These are phyloP conservation scores for Babylonia areolata DNA, from an alignment of 1,140 invertebrate genomes.

Conservation along the genomic window DNA sequence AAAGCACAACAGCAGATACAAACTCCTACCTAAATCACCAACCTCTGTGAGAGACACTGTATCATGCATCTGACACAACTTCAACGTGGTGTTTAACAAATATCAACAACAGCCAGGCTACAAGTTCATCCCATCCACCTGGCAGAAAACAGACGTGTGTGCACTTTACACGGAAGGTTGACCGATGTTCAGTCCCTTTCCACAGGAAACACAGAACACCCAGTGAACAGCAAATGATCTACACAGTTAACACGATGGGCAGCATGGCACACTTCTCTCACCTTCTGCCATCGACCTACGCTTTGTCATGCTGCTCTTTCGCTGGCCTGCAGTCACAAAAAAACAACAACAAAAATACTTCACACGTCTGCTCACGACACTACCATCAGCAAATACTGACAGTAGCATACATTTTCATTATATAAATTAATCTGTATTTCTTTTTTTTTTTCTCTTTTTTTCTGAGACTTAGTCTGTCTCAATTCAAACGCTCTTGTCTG, in stretches of 20 bases:
- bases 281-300: slow-evolving; percentile 7
- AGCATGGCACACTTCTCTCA: slow-evolving; percentile 1
- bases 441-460: no score
- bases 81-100: neutral
- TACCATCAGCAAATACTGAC: neutral
- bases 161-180: neutral
- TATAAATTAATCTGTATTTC: no score
- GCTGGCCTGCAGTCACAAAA: slow-evolving; percentile 8
- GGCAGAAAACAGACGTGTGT: neutral
- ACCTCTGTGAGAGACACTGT: neutral
- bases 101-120: neutral
- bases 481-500: no score
- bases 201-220: neutral
- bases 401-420: no score
- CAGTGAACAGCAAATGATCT: neutral
- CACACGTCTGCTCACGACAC: neutral
- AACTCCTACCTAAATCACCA: neutral
- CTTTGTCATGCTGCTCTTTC: slow-evolving; percentile 34
- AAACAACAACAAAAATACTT: neutral
- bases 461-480: no score
- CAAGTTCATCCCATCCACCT: neutral
- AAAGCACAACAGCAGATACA: neutral
- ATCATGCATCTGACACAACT: neutral
- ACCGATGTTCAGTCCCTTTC: neutral
- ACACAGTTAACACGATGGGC: neutral